Evolutionary conservation across 1,140 invertebrate genomes (phyloP), one percentile per base, ranked within the genome.

Genomic region (Macrobrachium rosenbergii): DNA sequence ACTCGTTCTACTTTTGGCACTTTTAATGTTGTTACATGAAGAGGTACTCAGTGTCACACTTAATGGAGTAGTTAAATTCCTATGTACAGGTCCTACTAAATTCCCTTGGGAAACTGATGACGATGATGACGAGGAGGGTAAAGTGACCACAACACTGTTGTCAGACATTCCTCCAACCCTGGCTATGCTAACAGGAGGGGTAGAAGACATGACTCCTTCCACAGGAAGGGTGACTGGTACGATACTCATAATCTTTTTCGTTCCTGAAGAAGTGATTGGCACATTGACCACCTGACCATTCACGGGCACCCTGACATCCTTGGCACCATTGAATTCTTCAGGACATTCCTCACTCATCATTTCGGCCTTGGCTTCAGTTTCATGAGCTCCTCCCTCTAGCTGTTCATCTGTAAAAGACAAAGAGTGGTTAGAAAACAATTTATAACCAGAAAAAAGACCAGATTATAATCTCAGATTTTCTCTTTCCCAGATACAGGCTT

Each of bases 1-100:
- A 14, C 19, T 28, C 12, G 28, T 19, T 76, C 43, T 75, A 78
- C 62, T 45, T 84, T 84, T 84, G 73, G 83, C 75, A 84, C 83
- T 84, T 82, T 82, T 82, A 16, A 80, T 28, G 37, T 58, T 62
- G 58, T 11, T 63, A 60, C 21, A 63, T 11, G 77, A 28, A 37
- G 77, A 63, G 60, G 28, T 63, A 80, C 12, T 60, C 62, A 80
- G 17, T 16, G 77, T 63, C 7, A 80, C 77, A 80, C 77, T 80
- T 80, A 80, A 43, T 37, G 77, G 77, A 5, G 77, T 80, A 5
- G 77, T 80, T 60, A 80, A 63, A 28, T 60, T 80, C 37, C 28
- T 80, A 60, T 80, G 77, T 58, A 21, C 14, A 14, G 75, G 37
- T 19, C 23, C 37, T 5, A 52, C 52, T 17, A 75, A 19, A 19